Percentiles rank a stretch among this genome's conserved stretches.
These are phyloP conservation scores for Mythimna vitellina DNA, from an alignment of 2,888 invertebrate species.

Conservation along the genomic window DNA sequence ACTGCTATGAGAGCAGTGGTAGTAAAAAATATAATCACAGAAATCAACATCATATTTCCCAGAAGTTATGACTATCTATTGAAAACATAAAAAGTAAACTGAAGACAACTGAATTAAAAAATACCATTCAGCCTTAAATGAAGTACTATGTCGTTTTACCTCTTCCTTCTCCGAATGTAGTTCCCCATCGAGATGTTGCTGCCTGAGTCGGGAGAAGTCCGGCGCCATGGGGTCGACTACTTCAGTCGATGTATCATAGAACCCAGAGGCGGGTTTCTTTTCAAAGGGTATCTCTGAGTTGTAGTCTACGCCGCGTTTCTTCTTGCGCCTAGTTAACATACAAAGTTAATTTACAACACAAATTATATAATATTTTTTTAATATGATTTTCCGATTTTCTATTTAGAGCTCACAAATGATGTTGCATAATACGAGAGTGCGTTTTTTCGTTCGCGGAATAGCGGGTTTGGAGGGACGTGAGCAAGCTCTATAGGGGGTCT, in stretches of 20 bases:
- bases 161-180: constrained; percentile 97
- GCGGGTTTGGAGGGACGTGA: not conserved
- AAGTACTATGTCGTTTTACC: constrained; percentile 78
- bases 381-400: too few species aligned
- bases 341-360: not conserved
- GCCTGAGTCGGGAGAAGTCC: constrained; percentile 96
- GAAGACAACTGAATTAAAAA: too few species aligned
- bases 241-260: constrained; percentile 98
- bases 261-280: constrained; percentile 97
- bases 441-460: not conserved
- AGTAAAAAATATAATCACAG: too few species aligned
- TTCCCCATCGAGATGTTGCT: constrained; percentile 98
- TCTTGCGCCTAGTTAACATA: constrained; percentile 89
- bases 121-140: not conserved
- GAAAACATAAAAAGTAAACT: too few species aligned
- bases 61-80: too few species aligned
- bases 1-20: too few species aligned
- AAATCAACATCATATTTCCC: too few species aligned
- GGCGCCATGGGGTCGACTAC: constrained; percentile 96
- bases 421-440: not conserved
- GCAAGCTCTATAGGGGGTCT: too few species aligned
- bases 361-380: too few species aligned
- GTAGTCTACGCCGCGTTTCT: constrained; percentile 98
- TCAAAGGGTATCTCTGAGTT: constrained; percentile 99
- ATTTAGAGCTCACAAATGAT: not conserved